These are phyloP conservation scores for Ennomos fuscantarius DNA, from an alignment of 2,888 invertebrate species.

Conservation along the genomic window DNA sequence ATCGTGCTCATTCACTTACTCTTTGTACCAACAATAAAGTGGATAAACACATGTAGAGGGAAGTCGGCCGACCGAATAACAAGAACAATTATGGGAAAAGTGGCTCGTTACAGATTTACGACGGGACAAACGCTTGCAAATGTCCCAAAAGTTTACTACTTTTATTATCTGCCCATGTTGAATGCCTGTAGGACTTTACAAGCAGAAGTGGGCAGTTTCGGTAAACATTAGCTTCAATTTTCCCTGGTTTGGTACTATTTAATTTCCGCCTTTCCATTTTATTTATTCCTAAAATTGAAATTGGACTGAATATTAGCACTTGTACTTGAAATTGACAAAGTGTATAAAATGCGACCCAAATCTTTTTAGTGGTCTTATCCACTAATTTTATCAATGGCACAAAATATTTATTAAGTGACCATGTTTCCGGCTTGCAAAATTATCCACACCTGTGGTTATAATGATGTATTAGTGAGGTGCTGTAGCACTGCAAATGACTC, in stretches of 20 bases:
- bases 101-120: slow-evolving; percentile 51
- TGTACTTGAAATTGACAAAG: slow-evolving; percentile 4
- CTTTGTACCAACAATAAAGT: slow-evolving; percentile 43
- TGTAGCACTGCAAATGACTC: no score
- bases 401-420: not conserved
- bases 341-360: slow-evolving; percentile 8
- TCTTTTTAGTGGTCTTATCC: not conserved
- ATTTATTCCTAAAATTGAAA: slow-evolving; percentile 12
- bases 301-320: slow-evolving; percentile 9
- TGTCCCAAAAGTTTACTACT: slow-evolving; percentile 33
- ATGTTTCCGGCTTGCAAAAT: no score
- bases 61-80: slow-evolving; percentile 47
- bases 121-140: slow-evolving; percentile 37
- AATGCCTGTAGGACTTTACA: slow-evolving; percentile 16
- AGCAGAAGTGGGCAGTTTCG: slow-evolving; percentile 7
- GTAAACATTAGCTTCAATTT: slow-evolving; percentile 11
- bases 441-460: no score
- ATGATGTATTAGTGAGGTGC: no score
- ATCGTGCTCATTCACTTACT: slow-evolving; percentile 37
- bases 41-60: slow-evolving; percentile 40
- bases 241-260: slow-evolving; percentile 7
- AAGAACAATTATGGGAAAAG: slow-evolving; percentile 53
- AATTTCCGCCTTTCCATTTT: slow-evolving; percentile 5
- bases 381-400: slow-evolving; percentile 10
- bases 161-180: slow-evolving; percentile 32